phyloP scores from a whole-genome alignment of 2,113 vertebrate genomes.

The Heterocephalus glaber region DNA sequence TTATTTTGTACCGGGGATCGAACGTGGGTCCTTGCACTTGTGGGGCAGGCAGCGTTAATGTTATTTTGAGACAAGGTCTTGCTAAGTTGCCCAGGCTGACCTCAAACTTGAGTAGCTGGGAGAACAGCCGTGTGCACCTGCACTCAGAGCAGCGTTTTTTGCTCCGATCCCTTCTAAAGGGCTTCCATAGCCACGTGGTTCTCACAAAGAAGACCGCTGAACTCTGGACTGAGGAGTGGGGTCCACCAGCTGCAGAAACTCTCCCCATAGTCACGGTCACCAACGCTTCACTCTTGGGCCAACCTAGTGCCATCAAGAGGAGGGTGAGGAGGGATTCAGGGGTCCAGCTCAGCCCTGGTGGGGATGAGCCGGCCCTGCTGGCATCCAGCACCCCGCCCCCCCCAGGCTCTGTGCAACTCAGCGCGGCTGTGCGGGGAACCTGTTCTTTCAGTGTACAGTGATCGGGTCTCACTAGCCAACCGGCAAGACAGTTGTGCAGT shows the following conservation, averaged over 20 bases:
- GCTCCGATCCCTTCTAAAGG: neutral
- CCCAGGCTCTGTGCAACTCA: neutral
- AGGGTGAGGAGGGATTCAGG: fast-evolving
- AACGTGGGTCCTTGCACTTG: too few relatives aligned
- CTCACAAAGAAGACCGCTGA: neutral
- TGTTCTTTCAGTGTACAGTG: neutral
- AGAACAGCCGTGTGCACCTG: neutral
- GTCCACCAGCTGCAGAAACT: too few relatives aligned
- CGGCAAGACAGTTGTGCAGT: neutral
- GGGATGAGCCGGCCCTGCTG: neutral
- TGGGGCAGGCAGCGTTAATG: too few relatives aligned
- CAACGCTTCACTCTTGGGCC: neutral
- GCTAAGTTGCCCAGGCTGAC: neutral
- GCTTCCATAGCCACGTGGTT: neutral
- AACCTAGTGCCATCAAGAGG: neutral
- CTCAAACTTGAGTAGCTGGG: neutral
- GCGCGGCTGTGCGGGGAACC: neutral
- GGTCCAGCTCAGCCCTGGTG: too few relatives aligned
- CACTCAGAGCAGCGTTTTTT: too few relatives aligned
- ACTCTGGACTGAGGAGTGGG: too few relatives aligned
- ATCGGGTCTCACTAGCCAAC: neutral
- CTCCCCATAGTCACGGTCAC: neutral
- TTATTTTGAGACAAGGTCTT: neutral
- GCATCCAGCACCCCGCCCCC: too few relatives aligned
- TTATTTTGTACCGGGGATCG: too few relatives aligned